Conservation (phyloP, 2,888 invertebrate genomes). For the Prostheceraeus crozeri region DNA sequence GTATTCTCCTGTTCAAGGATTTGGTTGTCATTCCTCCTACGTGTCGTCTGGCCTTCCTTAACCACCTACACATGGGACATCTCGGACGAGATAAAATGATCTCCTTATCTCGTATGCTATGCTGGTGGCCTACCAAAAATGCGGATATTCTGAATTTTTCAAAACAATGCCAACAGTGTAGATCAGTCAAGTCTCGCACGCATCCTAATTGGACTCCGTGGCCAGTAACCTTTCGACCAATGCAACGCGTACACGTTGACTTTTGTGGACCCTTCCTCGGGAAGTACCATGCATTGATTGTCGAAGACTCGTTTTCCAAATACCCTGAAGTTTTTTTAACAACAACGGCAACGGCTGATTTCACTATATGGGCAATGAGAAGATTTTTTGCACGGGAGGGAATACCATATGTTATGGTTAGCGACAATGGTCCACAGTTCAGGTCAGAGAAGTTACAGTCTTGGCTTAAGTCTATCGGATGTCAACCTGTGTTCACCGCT, state of each 20-base stretch:
- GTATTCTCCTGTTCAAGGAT: no score
- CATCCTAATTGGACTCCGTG: slow-evolving; percentile 15
- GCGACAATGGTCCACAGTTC: slow-evolving; percentile 9
- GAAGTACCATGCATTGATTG: slow-evolving; percentile 4
- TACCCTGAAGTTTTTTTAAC: slow-evolving; percentile 13
- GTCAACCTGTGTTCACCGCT: not conserved
- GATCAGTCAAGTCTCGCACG: not conserved
- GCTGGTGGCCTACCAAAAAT: slow-evolving; percentile 5
- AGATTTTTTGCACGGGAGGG: slow-evolving; percentile 10
- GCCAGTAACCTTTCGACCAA: slow-evolving; percentile 9
- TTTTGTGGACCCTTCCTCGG: not conserved
- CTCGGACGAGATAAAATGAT: slow-evolving; percentile 5
- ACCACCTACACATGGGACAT: slow-evolving; percentile 17
- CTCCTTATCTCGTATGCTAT: slow-evolving; percentile 5
- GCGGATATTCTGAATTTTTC: not conserved
- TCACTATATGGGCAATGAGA: slow-evolving; percentile 1
- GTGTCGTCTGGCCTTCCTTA: no score
- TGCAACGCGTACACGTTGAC: slow-evolving; percentile 23
- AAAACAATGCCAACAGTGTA: not conserved
- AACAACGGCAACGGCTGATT: slow-evolving; percentile 1
- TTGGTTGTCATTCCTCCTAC: no score
- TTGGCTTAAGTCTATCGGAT: not conserved
- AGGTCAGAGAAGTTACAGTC: not conserved
- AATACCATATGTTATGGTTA: not conserved
- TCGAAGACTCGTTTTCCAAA: slow-evolving; percentile 17